Base-by-base conservation (phyloP, 1,140 invertebrate species). In the Bradysia coprophila region DNA sequence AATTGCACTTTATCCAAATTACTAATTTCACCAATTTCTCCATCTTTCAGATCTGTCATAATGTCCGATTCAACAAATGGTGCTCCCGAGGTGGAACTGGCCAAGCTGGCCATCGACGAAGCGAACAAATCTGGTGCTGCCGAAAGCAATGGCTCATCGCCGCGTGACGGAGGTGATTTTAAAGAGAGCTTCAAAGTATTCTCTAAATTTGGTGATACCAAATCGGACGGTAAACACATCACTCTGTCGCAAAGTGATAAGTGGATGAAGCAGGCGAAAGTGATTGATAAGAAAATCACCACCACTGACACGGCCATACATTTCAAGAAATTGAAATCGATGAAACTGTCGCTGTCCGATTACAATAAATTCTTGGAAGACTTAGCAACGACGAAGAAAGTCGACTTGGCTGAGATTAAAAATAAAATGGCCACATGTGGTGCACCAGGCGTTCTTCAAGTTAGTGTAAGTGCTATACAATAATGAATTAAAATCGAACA, bases 191-290 rank as follows among this genome's bases (percentile, higher is more conserved):
- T 71, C 45, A 70, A 69, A 51, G 66, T 66, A 13, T 92, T 90
- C 55, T 76, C 83, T 2, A 88, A 88, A 63, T 92, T 92, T 52
- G 89, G 89, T 1, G 85, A 91, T 54, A 68, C 69, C 1, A 89
- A 87, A 51, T 81, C 80, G 9, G 83, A 88, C 52, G 89, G 89
- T 5, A 88, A 83, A 57, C 67, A 72, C 18, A 84, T 92, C 39
- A 90, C 87, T 1, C 61, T 91, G 1, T 83, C 81, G 18, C 87
- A 91, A 56, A 84, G 82, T 51, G 88, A 93, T 60, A 92, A 92
- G 60, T 93, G 89, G 88, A 83, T 93, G 76, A 92, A 91, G 50
- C 88, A 93, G 56, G 88, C 89, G 55, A 81, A 81, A 54, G 82
- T 93, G n/a, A 83, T 93, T 40, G 88, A 91, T 49, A 90, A 89